Conservation (phyloP, 2,888 invertebrate genomes). For the Endotricha flammealis region DNA sequence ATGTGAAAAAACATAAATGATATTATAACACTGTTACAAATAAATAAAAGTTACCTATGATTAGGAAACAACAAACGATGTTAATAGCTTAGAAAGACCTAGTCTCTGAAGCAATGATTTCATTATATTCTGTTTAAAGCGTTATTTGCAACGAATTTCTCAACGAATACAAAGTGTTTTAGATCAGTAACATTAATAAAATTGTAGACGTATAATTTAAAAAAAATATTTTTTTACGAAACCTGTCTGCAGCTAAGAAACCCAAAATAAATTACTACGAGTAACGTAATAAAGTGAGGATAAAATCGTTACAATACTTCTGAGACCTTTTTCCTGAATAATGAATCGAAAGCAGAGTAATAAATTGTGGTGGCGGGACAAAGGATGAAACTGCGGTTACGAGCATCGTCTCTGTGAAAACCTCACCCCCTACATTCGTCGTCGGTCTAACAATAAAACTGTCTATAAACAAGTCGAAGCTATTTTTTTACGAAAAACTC, state of each 20-base stretch:
- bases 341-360: conserved; percentile 51
- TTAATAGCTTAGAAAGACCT: too few species aligned
- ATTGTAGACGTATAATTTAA: too few species aligned
- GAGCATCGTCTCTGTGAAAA: conserved; percentile 10
- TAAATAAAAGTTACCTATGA: too few species aligned
- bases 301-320: conserved; percentile 42
- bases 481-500: not conserved
- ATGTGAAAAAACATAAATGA: too few species aligned
- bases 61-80: too few species aligned
- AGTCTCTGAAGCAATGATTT: too few species aligned
- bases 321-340: conserved; percentile 40
- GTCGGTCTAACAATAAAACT: conserved; percentile 12
- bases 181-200: too few species aligned
- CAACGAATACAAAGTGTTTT: too few species aligned
- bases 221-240: not conserved
- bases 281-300: conserved; percentile 35
- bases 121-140: too few species aligned
- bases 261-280: conserved; percentile 2
- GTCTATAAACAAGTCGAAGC: conserved; percentile 14
- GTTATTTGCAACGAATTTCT: too few species aligned
- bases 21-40: too few species aligned
- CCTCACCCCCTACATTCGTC: not conserved
- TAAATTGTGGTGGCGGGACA: conserved; percentile 47
- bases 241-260: conserved; percentile 2
- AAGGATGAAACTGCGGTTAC: conserved; percentile 22